A percentile compares a stretch with the other conserved stretches of the same genome.
These are phyloP conservation scores for Drosophila ochracea DNA, from an alignment of 2,888 invertebrate genomes.

Conservation along the genomic window DNA sequence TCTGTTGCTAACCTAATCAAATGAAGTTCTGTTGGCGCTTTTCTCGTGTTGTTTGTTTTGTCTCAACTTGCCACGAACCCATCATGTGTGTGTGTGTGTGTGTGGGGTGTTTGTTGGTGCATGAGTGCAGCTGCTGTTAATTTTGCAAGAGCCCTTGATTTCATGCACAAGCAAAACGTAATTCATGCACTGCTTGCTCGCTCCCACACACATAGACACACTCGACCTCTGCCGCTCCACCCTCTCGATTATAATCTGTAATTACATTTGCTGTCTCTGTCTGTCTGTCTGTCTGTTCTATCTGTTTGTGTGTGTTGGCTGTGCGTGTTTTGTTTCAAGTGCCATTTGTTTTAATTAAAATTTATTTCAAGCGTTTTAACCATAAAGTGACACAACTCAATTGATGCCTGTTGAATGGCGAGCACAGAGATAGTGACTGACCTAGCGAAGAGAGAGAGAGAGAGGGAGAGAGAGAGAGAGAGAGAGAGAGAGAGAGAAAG, in stretches of 20 bases:
- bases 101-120: slow-evolving; percentile 14
- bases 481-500: neutral
- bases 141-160: slow-evolving; percentile 65
- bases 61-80: slow-evolving; percentile 67
- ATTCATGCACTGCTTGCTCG: slow-evolving; percentile 23
- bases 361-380: slow-evolving; percentile 72
- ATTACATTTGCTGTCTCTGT: slow-evolving; percentile 49
- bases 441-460: neutral
- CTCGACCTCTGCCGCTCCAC: neutral
- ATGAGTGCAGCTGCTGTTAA: slow-evolving; percentile 45
- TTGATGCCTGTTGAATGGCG: slow-evolving; percentile 7
- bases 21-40: slow-evolving; percentile 60
- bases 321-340: slow-evolving; percentile 75
- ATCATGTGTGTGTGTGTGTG: slow-evolving; percentile 4
- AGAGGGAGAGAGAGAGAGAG: neutral
- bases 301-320: slow-evolving; percentile 48
- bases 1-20: slow-evolving; percentile 46
- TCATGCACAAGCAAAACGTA: slow-evolving; percentile 71
- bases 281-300: slow-evolving; percentile 31
- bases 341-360: slow-evolving; percentile 78
- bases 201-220: neutral
- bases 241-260: slow-evolving; percentile 23
- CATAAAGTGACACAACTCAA: slow-evolving; percentile 41
- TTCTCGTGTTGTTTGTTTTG: slow-evolving; percentile 64
- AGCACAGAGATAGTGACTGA: neutral